Conservation (phyloP, 2,888 invertebrate genomes). For the Anarsia innoxiella region DNA sequence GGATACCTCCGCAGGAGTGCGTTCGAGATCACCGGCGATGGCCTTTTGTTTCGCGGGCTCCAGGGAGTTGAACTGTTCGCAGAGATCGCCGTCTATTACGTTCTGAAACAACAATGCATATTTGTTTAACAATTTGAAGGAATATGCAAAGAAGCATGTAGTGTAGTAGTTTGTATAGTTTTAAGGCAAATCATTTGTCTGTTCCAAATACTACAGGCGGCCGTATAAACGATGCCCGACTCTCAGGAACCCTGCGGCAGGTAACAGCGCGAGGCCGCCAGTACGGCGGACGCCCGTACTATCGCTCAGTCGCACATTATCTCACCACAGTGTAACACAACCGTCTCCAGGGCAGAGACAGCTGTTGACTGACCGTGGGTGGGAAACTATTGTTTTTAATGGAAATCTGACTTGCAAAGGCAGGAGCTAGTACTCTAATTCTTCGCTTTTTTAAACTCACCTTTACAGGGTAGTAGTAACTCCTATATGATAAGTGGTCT, state of each 20-base stretch:
- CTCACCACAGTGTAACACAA: slow-evolving; percentile 70
- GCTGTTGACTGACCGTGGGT: slow-evolving; percentile 68
- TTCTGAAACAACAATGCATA: slow-evolving; percentile 77
- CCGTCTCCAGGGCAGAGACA: slow-evolving; percentile 23
- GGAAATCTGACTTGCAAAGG: too few relatives aligned
- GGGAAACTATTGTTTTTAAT: too few relatives aligned
- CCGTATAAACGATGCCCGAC: slow-evolving; percentile 42
- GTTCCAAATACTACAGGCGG: slow-evolving; percentile 62
- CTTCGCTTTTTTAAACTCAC: slow-evolving; percentile 58
- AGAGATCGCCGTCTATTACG: slow-evolving; percentile 98
- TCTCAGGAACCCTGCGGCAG: slow-evolving; percentile 54
- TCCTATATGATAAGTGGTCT: slow-evolving; percentile 97
- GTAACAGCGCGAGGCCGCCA: slow-evolving; percentile 39
- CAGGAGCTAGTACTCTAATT: too few relatives aligned
- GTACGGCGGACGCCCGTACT: slow-evolving; percentile 36
- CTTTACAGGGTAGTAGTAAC: slow-evolving; percentile 98
- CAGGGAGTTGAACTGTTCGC: slow-evolving; percentile 98
- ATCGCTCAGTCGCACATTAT: slow-evolving; percentile 29
- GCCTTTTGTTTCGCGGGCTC: slow-evolving; percentile 95
- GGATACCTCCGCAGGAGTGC: slow-evolving; percentile 96
- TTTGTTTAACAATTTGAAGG: background rate
- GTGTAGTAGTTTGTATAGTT: background rate
- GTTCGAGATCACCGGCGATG: slow-evolving; percentile 95
- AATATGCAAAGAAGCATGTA: too few relatives aligned
- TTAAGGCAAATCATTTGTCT: slow-evolving; percentile 32